Evolutionary conservation across 2,113 vertebrate genomes (phyloP), one percentile per base, ranked within the genome.

Genomic region (Bujurquina vittata): DNA sequence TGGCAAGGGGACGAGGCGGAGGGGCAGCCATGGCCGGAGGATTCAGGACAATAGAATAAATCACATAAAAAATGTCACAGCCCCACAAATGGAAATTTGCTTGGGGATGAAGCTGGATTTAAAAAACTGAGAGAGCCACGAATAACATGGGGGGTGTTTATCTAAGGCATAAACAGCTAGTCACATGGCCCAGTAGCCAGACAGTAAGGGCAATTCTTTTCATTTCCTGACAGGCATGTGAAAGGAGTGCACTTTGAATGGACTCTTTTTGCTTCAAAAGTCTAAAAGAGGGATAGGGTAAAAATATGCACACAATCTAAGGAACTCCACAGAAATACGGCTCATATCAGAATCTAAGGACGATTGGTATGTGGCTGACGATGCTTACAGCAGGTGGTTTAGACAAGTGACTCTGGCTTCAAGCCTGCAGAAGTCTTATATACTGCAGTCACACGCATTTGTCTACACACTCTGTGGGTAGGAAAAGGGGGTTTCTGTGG

Each of bases 11-110:
- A 79, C 35, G 54, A 83, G 90, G 89, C 0, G 75, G 90, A 81
- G 89, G 87, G 91, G 87, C 84, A 84, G 67, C 81, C 81, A 86
- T 80, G 88, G 85, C 88, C 40, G 54, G 62, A 84, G 83, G 85
- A 88, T 58, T 76, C 2, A 1, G 77, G 79, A 94, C 92, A 94
- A 94, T 92, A 86, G 91, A 90, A 93, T 93, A 91, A 90, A 93
- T 93, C 88, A 88, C 87, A 91, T 85, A 85, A 90, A 91, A 92
- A 93, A 94, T 84, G 87, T 85, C 87, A 84, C 84, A 86, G 80
- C 54, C 57, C 33, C 80, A 80, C 82, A 63, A 84, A 85, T 84
- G 82, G 75, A 88, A 87, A 88, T 84, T 80, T 81, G 35, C 82
- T 83, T 20, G 26, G 59, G 67, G 75, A 81, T 89, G 46, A 90